These are phyloP conservation scores for Propithecus coquereli DNA, from an alignment of 2,113 vertebrate species.

Conservation along the genomic window DNA sequence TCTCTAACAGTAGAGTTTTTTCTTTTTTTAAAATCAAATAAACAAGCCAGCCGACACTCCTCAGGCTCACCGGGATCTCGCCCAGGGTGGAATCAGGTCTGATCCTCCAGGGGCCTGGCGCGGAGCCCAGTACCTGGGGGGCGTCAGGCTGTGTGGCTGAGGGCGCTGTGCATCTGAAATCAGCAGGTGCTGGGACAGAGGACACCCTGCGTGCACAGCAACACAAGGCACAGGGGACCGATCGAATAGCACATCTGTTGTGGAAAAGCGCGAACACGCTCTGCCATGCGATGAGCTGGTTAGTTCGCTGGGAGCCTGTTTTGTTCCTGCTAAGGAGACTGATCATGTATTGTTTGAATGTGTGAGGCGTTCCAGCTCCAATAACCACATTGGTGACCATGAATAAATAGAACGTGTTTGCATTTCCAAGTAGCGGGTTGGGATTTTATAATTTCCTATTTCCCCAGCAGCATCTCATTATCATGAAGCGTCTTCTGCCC, in stretches of 20 bases:
- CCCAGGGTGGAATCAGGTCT: not conserved
- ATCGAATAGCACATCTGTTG: fast-evolving
- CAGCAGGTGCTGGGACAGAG: constrained; percentile 22
- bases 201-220: not conserved
- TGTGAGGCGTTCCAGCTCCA: not conserved
- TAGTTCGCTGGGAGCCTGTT: not conserved
- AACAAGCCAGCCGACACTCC: not conserved
- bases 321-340: not conserved
- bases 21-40: not conserved
- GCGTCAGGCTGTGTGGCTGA: not conserved
- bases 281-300: not conserved
- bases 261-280: constrained; percentile 4
- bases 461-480: not conserved
- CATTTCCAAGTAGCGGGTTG: not conserved
- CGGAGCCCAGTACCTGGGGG: not conserved
- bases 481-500: not conserved
- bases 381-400: not conserved
- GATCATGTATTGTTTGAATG: not conserved
- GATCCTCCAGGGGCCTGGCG: not conserved
- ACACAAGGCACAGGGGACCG: not conserved
- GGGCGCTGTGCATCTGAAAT: not conserved
- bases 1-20: not conserved
- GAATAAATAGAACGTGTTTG: not conserved
- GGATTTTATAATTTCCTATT: not conserved
- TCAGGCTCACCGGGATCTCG: not conserved